A percentile compares a stretch with the other conserved stretches of the same genome.
These are phyloP conservation scores for Planococcus citri DNA, from an alignment of 1,140 invertebrate genomes.

Conservation along the genomic window DNA sequence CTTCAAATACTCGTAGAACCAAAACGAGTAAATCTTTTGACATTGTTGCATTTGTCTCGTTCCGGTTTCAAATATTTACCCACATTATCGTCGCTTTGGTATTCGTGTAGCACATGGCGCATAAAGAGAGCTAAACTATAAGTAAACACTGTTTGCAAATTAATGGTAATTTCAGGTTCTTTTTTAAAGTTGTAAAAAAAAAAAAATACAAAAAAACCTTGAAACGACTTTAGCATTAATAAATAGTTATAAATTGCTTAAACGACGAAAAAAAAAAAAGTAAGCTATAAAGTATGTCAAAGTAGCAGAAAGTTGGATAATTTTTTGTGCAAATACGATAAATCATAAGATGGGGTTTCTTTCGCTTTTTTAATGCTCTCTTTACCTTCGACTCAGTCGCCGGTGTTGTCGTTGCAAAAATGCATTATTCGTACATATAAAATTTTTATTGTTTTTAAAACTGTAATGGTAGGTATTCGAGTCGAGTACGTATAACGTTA, in stretches of 20 bases:
- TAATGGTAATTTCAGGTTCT: not conserved
- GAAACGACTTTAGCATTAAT: not conserved
- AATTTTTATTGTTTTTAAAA: not conserved
- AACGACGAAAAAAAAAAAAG: not conserved
- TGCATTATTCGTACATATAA: not conserved
- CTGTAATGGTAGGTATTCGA: too few species aligned
- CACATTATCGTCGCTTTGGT: too few species aligned
- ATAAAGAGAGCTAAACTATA: not conserved
- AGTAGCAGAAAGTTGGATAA: not conserved
- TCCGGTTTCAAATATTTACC: too few species aligned
- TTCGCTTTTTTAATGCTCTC: too few species aligned
- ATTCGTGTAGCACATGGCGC: too few species aligned
- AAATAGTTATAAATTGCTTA: constrained; percentile 4
- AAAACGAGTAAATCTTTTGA: too few species aligned
- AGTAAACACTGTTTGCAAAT: not conserved
- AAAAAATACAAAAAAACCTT: not conserved
- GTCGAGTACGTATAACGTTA: too few species aligned
- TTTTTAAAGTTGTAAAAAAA: not conserved
- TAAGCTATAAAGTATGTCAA: not conserved
- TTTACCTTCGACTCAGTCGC: not conserved
- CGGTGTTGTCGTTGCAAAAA: not conserved
- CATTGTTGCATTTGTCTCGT: too few species aligned
- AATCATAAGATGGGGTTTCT: not conserved
- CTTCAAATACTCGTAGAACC: too few species aligned
- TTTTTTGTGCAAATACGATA: not conserved